Conservation (phyloP, 2,797 vertebrate species). For the Lacerta viridis region DNA sequence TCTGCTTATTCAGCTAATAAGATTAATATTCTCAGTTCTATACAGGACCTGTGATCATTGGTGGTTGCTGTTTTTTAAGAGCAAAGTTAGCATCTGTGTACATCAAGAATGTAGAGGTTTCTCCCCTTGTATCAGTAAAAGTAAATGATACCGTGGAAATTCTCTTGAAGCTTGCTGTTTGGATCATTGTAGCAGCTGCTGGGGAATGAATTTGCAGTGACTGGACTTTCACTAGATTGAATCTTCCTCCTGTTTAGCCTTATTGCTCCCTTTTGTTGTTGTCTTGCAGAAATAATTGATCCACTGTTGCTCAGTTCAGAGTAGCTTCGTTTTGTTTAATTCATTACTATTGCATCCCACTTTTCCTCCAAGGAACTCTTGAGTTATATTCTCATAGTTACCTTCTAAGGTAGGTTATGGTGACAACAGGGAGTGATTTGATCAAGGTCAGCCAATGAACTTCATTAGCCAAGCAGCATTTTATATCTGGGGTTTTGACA, state of each 20-base stretch:
- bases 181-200: neutral
- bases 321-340: neutral
- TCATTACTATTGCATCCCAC: neutral
- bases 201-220: neutral
- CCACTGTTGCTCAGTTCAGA: neutral
- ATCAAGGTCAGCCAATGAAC: neutral
- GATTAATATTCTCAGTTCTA: neutral
- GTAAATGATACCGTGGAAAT: neutral
- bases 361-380: neutral
- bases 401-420: neutral
- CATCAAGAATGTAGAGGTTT: neutral
- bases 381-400: neutral
- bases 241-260: neutral
- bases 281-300: neutral
- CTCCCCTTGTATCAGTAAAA: slow-evolving; percentile 4
- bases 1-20: neutral
- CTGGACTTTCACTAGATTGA: neutral
- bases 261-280: neutral
- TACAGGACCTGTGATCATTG: neutral
- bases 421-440: neutral
- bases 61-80: neutral
- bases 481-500: neutral
- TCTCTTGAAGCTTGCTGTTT: slow-evolving; percentile 1
- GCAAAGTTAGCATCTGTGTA: neutral
- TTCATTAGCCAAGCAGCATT: neutral